Base-by-base conservation (phyloP, 2,113 vertebrate genomes). In the Cathartes aura region DNA sequence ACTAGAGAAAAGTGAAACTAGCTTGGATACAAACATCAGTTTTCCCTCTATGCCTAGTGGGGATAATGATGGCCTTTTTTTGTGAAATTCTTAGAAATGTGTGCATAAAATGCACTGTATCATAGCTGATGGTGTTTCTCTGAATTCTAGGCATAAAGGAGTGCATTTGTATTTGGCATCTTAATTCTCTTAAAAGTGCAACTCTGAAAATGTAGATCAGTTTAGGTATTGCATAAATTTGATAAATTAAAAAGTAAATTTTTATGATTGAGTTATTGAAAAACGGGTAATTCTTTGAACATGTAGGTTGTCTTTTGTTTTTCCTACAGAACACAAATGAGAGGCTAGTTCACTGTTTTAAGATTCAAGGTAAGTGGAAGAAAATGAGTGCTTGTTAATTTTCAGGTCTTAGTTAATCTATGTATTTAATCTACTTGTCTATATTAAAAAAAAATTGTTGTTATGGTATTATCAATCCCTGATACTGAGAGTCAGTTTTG, bases 351-450 rank as follows among this genome's bases (percentile, higher is more conserved):
- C 87, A 80, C 40, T 67, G 34, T 68, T 47, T 32, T 82, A 88
- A 95, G 97, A 91, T 79, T 96, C 73, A 40, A 92, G 88, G 73
- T 81, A 96, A 92, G 38, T 55, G 72, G 93, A 68, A 78, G 90
- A 82, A 89, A 73, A 85, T 34, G 71, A 91, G 67, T 45, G 68
- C 75, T 82, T 5, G 1, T 91, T 94, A 83, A 78, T 96, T 94
- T 43, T 59, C 55, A 91, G 68, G 52, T 71, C n/a, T 89, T 70
- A 26, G 34, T 81, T 93, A 73, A 84, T 90, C 59, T 93, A 3
- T n/a, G 38, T 45, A 27, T 94, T 89, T 87, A 87, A 81, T 95
- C 67, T 82, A 45, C 70, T 81, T 72, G 47, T 70, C 78, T 86
- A 8, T 71, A 53, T 75, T 80, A 15, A 42, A 87, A 92, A 67